Percentiles rank a stretch among this genome's conserved stretches.
phyloP scores from a whole-genome alignment of 2,113 vertebrate species.

The Gila orcuttii region DNA sequence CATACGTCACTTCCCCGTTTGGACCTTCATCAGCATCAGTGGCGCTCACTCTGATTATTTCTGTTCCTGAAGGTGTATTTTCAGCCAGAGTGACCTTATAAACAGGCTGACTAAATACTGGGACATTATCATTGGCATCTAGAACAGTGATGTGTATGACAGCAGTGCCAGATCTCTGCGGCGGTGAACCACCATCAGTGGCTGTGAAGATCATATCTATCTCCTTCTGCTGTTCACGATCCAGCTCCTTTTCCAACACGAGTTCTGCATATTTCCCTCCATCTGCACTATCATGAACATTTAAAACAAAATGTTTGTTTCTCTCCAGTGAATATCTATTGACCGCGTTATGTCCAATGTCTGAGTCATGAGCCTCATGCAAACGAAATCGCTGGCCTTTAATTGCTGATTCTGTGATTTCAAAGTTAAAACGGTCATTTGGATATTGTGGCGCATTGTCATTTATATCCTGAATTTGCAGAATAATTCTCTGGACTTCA shows the following conservation, averaged over 20 bases:
- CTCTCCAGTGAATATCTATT: conserved; percentile 48
- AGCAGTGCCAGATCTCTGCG: conserved; percentile 68
- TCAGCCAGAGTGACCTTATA: conserved; percentile 58
- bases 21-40: conserved; percentile 80
- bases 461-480: conserved; percentile 75
- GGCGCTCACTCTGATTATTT: conserved; percentile 44
- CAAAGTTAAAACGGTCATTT: conserved; percentile 52
- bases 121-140: conserved; percentile 58
- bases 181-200: conserved; percentile 67
- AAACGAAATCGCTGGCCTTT: conserved; percentile 70
- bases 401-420: conserved; percentile 65
- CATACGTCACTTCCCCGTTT: conserved; percentile 75
- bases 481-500: conserved; percentile 60
- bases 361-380: conserved; percentile 68
- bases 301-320: conserved; percentile 47
- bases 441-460: conserved; percentile 67
- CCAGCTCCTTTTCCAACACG: conserved; percentile 55
- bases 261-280: conserved; percentile 51
- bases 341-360: conserved; percentile 71
- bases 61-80: conserved; percentile 49
- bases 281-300: conserved; percentile 32
- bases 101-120: conserved; percentile 46
- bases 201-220: conserved; percentile 65
- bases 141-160: conserved; percentile 60
- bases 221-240: conserved; percentile 55